Conservation (phyloP, 2,888 invertebrate genomes). For the Isoperla grammatica region DNA sequence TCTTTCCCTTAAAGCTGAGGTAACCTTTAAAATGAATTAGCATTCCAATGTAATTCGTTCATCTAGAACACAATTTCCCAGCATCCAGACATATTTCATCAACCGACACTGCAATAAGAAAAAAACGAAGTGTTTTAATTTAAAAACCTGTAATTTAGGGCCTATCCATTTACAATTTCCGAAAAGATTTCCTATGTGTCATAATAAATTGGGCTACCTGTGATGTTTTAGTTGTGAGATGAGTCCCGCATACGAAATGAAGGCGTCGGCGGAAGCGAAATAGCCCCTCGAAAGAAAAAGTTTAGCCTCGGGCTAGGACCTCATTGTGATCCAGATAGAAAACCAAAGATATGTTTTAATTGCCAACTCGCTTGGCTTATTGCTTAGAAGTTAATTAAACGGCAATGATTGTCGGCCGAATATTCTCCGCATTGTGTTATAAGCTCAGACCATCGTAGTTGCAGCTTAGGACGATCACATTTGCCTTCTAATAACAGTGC, state of each 20-base stretch:
- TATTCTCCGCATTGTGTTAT: no score
- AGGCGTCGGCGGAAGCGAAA: not conserved
- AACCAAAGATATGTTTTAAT: no score
- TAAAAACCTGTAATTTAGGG: slow-evolving; percentile 10
- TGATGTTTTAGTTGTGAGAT: not conserved
- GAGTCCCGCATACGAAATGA: not conserved
- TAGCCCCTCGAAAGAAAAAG: not conserved
- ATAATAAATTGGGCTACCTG: slow-evolving; percentile 13
- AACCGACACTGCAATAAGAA: slow-evolving; percentile 5
- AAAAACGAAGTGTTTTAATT: slow-evolving; percentile 7
- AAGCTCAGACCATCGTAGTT: no score
- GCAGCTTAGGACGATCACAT: no score
- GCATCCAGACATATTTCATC: not conserved
- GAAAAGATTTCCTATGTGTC: slow-evolving; percentile 3
- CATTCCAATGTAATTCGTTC: slow-evolving; percentile 13
- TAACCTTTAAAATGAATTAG: slow-evolving; percentile 7
- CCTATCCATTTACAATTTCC: slow-evolving; percentile 2
- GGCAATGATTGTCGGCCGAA: no score
- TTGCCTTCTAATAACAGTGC: no score
- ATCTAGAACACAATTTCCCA: slow-evolving; percentile 4
- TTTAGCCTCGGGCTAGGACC: no score
- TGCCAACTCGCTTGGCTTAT: no score
- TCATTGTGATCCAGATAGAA: no score
- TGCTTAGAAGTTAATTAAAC: no score
- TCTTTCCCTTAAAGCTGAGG: not conserved